phyloP scores from a whole-genome alignment of 2,888 invertebrate species.

The Drosophila engyochracea region DNA sequence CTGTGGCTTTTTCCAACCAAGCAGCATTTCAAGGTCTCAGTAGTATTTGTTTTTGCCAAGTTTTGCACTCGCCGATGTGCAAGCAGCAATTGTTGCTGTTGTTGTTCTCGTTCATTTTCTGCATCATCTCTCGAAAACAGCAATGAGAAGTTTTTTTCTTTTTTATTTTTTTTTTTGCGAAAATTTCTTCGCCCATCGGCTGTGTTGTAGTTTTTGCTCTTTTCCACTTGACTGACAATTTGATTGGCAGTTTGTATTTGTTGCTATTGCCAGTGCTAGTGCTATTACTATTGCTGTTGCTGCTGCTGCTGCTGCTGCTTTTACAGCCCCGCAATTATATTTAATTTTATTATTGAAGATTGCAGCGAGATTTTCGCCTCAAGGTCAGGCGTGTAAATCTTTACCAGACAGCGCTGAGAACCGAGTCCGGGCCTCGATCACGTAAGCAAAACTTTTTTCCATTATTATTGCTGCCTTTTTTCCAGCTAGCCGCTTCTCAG shows the following conservation, averaged over 20 bases:
- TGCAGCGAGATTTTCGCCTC: constrained; percentile 79
- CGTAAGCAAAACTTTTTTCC: constrained; percentile 73
- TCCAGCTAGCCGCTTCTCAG: constrained; percentile 53
- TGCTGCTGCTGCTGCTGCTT: constrained; percentile 43
- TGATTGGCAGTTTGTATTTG: constrained; percentile 78
- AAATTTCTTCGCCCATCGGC: constrained; percentile 70
- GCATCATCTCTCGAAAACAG: constrained; percentile 69
- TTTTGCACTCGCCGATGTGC: constrained; percentile 70
- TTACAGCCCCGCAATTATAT: constrained; percentile 79
- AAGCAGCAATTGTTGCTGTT: constrained; percentile 34
- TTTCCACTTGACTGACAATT: constrained; percentile 79
- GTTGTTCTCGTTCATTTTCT: constrained; percentile 64
- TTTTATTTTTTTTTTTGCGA: constrained; percentile 50
- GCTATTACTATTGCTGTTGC: constrained; percentile 26
- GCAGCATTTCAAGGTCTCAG: constrained; percentile 77
- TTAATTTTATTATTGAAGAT: constrained; percentile 83
- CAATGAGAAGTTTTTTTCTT: constrained; percentile 68
- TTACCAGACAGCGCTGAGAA: constrained; percentile 67
- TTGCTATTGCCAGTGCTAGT: constrained; percentile 47
- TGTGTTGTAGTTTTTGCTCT: constrained; percentile 77
- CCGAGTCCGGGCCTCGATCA: constrained; percentile 60
- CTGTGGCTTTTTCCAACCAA: constrained; percentile 59
- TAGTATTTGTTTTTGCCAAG: constrained; percentile 76
- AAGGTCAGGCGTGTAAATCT: constrained; percentile 80
- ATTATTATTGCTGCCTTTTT: constrained; percentile 32